Evolutionary conservation across 2,113 vertebrate genomes (phyloP), one percentile per base, ranked within the genome.

Genomic region (Ondatra zibethicus): DNA sequence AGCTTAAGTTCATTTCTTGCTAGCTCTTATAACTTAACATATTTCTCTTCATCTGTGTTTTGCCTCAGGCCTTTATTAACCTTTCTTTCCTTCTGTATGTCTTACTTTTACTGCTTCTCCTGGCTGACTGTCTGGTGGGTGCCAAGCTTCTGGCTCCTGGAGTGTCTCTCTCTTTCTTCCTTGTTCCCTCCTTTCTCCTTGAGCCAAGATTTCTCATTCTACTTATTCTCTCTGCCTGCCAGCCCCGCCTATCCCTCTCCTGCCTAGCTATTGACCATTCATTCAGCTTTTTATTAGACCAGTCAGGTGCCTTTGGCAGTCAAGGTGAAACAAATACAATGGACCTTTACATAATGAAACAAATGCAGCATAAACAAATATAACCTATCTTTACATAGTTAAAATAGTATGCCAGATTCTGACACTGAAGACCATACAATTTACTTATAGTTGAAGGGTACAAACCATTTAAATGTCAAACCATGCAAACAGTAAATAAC

Each of bases 391-490:
- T 70, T 70, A 70, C 68, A 70, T 70, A 19, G 33, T 70, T 33
- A 70, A n/a, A 70, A n/a, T 70, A n/a, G 36, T 61, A 45, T 45
- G 3, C 45, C 14, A 68, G 47, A 73, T 63, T 88, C 76, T 82
- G 58, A 76, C 33, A 89, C n/a, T 4, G 75, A 93, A 23, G 3
- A 93, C 45, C 23, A 92, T 61, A 91, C 5, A 75, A 72, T 81
- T 90, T 85, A 65, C 17, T 90, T 92, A 61, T 7, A 80, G 68
- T 84, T 33, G 81, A 94, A 61, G 17, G 4, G 3, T 36, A 45
- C 29, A 86, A 82, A 42, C n/a, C 87, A 19, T 66, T 86, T 73
- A 89, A 94, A 86, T 45, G 0, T 65, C 81, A 87, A 95, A 66
- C 25, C 68, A 31, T 1, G 12, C 1, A 90, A 76, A n/a, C 72